Conservation (phyloP, 2,113 vertebrate genomes). For the Mobula birostris region DNA sequence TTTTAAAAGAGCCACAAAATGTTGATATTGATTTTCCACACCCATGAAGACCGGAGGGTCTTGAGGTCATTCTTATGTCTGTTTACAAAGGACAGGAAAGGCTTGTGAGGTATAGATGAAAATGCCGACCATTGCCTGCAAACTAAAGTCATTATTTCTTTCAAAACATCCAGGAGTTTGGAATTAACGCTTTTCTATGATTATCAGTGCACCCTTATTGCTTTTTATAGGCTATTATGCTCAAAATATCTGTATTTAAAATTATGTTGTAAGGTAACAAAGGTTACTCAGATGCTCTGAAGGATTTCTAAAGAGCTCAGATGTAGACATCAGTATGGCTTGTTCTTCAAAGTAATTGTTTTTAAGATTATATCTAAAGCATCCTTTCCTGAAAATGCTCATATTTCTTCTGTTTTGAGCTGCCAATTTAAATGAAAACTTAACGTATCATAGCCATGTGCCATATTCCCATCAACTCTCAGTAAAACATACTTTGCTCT, state of each 20-base stretch:
- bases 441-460: background rate
- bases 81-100: constrained; percentile 55
- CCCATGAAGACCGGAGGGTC: constrained; percentile 56
- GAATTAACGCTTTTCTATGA: background rate
- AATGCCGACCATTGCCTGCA: constrained; percentile 47
- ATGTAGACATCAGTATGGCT: background rate
- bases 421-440: background rate
- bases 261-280: background rate
- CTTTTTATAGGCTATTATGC: background rate
- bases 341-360: background rate
- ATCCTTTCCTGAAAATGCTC: background rate
- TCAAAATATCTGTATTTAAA: background rate
- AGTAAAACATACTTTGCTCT: background rate
- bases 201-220: background rate
- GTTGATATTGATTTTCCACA: constrained; percentile 56
- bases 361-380: background rate
- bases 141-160: constrained; percentile 45
- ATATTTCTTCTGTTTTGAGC: background rate
- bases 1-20: constrained; percentile 44
- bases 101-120: constrained; percentile 48
- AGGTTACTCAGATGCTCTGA: background rate
- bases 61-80: constrained; percentile 70
- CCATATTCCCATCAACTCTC: background rate
- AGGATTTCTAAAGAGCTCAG: background rate
- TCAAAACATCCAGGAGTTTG: constrained; percentile 43